Evolutionary conservation across 2,797 vertebrate genomes (phyloP).

Genomic region (Mustela erminea): DNA sequence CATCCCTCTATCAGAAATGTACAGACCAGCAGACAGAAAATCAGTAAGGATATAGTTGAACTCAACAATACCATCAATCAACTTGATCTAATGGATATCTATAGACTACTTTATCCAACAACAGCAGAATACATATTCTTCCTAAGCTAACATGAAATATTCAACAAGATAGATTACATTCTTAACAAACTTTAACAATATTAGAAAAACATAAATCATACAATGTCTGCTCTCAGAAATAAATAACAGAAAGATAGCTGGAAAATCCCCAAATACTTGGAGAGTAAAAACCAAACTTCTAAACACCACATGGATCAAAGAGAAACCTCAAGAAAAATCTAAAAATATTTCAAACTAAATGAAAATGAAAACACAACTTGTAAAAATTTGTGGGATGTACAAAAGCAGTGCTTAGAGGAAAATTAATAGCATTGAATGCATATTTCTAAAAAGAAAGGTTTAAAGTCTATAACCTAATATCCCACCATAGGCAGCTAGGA

Average conservation of each 20-base stretch:
- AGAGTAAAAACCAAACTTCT: not conserved
- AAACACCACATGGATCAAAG: not conserved
- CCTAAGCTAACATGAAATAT: not conserved
- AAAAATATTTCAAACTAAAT: not conserved
- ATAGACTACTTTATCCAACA: not conserved
- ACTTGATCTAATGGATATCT: constrained; percentile 30
- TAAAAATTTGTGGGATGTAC: not conserved
- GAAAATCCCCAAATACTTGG: not conserved
- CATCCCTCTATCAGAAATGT: not conserved
- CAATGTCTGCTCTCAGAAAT: not conserved
- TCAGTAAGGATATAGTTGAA: not conserved
- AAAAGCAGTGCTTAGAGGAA: not conserved
- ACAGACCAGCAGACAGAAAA: constrained; percentile 1
- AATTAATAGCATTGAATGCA: not conserved
- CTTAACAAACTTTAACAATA: not conserved
- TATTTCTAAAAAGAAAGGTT: not conserved
- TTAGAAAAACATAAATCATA: constrained; percentile 13
- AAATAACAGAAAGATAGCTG: not conserved
- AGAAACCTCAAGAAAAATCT: not conserved
- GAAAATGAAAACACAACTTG: not conserved
- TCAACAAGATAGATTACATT: not conserved
- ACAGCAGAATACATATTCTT: not conserved
- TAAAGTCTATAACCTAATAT: not conserved
- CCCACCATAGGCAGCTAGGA: not conserved
- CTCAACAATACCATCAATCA: constrained; percentile 19